Evolutionary conservation across 2,888 invertebrate genomes (phyloP).

Genomic region (Microplitis deprimator): DNA sequence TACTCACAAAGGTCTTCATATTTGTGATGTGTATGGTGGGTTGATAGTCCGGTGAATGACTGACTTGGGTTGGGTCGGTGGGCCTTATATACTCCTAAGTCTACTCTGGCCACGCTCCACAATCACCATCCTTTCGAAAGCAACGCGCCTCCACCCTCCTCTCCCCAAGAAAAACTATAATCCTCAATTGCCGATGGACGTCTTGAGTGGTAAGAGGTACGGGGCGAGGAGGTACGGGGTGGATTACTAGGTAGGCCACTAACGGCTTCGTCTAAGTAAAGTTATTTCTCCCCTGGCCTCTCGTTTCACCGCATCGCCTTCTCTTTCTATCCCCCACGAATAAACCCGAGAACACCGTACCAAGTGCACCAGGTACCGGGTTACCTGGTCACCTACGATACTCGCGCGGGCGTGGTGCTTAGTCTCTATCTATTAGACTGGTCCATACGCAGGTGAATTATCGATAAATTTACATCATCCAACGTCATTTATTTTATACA

Average conservation of each 20-base stretch:
- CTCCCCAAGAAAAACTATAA: conserved; percentile 66
- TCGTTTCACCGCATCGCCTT: conserved; percentile 43
- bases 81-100: conserved; percentile 72
- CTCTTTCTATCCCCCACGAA: conserved; percentile 52
- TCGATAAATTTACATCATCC: background rate
- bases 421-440: conserved; percentile 20
- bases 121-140: conserved; percentile 72
- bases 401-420: conserved; percentile 54
- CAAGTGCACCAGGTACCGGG: conserved; percentile 64
- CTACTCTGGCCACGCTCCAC: conserved; percentile 65
- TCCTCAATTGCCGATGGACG: conserved; percentile 59
- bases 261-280: conserved; percentile 18
- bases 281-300: conserved; percentile 38
- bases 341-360: conserved; percentile 43
- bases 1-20: conserved; percentile 72
- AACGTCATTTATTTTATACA: too few relatives aligned
- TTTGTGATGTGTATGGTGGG: conserved; percentile 70
- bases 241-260: conserved; percentile 39
- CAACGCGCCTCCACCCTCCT: conserved; percentile 65
- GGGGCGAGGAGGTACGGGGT: conserved; percentile 49
- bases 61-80: conserved; percentile 70
- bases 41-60: conserved; percentile 72
- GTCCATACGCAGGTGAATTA: conserved; percentile 22
- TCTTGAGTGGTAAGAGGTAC: conserved; percentile 48
- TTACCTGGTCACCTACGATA: conserved; percentile 61